Evolutionary conservation across 2,797 vertebrate species (phyloP).

Genomic region (Somateria mollissima): DNA sequence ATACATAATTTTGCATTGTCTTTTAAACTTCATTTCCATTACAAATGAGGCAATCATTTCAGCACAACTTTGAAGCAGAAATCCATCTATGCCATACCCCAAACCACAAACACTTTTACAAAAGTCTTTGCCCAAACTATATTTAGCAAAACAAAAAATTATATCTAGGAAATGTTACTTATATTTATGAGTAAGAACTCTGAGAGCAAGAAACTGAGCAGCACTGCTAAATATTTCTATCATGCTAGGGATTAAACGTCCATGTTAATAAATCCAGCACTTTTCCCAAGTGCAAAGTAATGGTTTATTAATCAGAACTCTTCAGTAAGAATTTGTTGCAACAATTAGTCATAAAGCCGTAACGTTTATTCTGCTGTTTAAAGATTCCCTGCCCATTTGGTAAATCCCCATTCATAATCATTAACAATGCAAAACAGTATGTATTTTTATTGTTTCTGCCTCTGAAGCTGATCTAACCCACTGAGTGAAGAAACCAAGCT

Average conservation of each 20-base stretch:
- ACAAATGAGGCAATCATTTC: not conserved
- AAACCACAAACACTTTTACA: not conserved
- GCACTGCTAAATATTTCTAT: not conserved
- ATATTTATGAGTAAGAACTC: not conserved
- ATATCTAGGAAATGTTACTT: not conserved
- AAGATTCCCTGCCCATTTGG: not conserved
- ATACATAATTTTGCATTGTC: not conserved
- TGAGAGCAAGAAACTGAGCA: not conserved
- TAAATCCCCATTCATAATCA: not conserved
- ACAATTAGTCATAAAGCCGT: not conserved
- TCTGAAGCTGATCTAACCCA: not conserved
- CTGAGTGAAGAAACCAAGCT: not conserved
- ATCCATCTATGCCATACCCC: not conserved
- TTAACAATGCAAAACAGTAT: not conserved
- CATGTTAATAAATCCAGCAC: not conserved
- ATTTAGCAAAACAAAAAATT: not conserved
- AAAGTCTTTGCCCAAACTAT: not conserved
- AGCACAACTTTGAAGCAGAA: not conserved
- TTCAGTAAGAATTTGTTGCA: not conserved
- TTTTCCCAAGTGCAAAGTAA: not conserved
- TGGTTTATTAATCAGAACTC: not conserved
- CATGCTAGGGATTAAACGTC: not conserved
- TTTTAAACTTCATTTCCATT: not conserved
- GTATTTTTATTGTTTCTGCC: not conserved
- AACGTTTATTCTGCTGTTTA: not conserved